Percentiles rank a stretch among this genome's conserved stretches.
phyloP scores from a whole-genome alignment of 2,888 invertebrate genomes.

The Cerastis leucographa region DNA sequence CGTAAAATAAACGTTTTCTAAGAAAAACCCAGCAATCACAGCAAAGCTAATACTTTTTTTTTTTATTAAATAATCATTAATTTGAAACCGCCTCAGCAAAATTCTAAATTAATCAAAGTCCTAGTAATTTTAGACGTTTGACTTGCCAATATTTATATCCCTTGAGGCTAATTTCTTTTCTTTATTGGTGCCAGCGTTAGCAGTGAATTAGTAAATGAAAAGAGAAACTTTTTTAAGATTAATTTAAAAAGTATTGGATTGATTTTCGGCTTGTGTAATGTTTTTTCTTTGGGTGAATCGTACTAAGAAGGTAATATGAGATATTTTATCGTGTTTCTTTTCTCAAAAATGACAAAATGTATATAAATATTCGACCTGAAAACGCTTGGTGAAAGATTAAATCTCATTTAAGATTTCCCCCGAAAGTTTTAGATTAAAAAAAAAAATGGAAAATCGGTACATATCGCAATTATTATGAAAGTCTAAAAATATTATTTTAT shows the following conservation, averaged over 20 bases:
- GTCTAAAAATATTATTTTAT: neutral
- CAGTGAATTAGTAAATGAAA: neutral
- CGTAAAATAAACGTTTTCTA: too few relatives aligned
- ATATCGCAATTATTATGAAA: neutral
- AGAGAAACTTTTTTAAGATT: neutral
- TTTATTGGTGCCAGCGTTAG: neutral
- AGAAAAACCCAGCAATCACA: neutral
- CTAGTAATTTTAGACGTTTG: neutral
- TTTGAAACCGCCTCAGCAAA: neutral
- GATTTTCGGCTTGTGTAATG: neutral
- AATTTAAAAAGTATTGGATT: neutral
- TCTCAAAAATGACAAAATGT: neutral
- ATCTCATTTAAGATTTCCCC: neutral
- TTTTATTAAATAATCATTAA: neutral
- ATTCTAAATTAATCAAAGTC: constrained; percentile 11
- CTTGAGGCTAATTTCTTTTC: neutral
- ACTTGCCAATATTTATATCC: constrained; percentile 10
- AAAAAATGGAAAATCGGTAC: too few relatives aligned
- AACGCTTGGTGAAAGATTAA: neutral
- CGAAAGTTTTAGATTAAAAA: neutral
- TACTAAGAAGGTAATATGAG: too few relatives aligned
- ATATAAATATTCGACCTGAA: neutral
- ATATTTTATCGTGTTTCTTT: too few relatives aligned
- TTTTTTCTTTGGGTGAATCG: neutral
- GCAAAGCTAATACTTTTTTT: neutral